These are phyloP conservation scores for Ochlodes sylvanus DNA, from an alignment of 2,888 invertebrate species.

Conservation along the genomic window DNA sequence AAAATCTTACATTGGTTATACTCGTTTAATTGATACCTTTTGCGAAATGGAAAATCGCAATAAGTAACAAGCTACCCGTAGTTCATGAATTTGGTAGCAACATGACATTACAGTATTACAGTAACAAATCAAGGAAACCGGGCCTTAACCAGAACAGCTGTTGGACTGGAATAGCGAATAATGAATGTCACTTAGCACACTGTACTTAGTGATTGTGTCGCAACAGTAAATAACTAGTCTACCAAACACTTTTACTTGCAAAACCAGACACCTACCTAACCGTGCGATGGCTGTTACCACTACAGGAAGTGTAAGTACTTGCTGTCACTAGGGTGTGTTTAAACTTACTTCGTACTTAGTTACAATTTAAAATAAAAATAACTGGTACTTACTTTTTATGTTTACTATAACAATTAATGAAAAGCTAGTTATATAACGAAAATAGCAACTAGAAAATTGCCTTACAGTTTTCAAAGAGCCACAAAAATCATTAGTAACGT, in stretches of 20 bases:
- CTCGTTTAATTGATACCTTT: conserved; percentile 1
- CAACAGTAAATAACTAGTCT: conserved; percentile 52
- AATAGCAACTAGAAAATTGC: no score
- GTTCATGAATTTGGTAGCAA: conserved; percentile 32
- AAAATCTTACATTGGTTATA: background rate
- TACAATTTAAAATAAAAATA: background rate
- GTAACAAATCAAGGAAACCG: conserved; percentile 48
- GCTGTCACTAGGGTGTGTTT: conserved; percentile 15
- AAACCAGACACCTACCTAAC: conserved; percentile 53
- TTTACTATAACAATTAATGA: no score
- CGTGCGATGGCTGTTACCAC: conserved; percentile 43
- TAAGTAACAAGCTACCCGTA: conserved; percentile 29
- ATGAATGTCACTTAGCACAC: conserved; percentile 58
- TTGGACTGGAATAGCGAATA: conserved; percentile 54
- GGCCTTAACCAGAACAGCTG: conserved; percentile 45
- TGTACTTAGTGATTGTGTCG: conserved; percentile 55
- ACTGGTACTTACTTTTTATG: no score
- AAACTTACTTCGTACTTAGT: background rate
- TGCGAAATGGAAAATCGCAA: conserved; percentile 21
- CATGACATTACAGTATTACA: conserved; percentile 44
- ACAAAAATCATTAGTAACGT: no score
- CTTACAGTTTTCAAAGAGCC: no score
- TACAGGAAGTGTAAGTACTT: conserved; percentile 28
- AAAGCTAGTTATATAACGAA: no score
- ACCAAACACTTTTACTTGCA: conserved; percentile 51